A percentile compares a stretch with the other conserved stretches of the same genome.
These are phyloP conservation scores for Bombyx huttoni DNA, from an alignment of 2,888 invertebrate species.

Conservation along the genomic window DNA sequence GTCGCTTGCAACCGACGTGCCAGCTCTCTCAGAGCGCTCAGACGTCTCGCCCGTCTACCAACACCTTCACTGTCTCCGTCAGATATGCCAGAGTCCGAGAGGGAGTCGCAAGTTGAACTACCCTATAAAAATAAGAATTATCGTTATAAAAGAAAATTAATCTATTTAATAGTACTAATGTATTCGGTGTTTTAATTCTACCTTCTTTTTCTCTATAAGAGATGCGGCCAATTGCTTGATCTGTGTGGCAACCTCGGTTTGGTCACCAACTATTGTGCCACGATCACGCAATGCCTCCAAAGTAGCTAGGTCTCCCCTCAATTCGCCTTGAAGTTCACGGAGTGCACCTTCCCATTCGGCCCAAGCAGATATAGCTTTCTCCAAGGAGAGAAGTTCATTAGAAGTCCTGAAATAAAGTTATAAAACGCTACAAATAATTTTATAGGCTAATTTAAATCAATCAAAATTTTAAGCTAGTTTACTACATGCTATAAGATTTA, in stretches of 20 bases:
- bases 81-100: slow-evolving; percentile 85
- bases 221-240: slow-evolving; percentile 73
- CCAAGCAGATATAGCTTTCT: slow-evolving; percentile 81
- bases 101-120: slow-evolving; percentile 75
- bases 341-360: slow-evolving; percentile 83
- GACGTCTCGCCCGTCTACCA: slow-evolving; percentile 76
- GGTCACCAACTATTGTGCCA: slow-evolving; percentile 72
- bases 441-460: no score
- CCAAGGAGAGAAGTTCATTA: slow-evolving; percentile 79
- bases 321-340: slow-evolving; percentile 81
- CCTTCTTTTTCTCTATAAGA: slow-evolving; percentile 67
- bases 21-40: slow-evolving; percentile 77
- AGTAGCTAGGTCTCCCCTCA: slow-evolving; percentile 77
- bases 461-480: no score
- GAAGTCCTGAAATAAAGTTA: slow-evolving; percentile 72
- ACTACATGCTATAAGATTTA: no score
- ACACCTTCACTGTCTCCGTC: slow-evolving; percentile 79
- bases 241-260: slow-evolving; percentile 71
- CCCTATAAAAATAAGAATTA: slow-evolving; percentile 27
- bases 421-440: background rate
- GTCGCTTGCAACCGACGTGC: slow-evolving; percentile 78
- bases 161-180: no score
- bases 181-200: slow-evolving; percentile 9
- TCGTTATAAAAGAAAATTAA: no score
- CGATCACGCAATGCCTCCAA: slow-evolving; percentile 62